Conservation (phyloP, 2,113 vertebrate species). For the Pungitius pungitius region DNA sequence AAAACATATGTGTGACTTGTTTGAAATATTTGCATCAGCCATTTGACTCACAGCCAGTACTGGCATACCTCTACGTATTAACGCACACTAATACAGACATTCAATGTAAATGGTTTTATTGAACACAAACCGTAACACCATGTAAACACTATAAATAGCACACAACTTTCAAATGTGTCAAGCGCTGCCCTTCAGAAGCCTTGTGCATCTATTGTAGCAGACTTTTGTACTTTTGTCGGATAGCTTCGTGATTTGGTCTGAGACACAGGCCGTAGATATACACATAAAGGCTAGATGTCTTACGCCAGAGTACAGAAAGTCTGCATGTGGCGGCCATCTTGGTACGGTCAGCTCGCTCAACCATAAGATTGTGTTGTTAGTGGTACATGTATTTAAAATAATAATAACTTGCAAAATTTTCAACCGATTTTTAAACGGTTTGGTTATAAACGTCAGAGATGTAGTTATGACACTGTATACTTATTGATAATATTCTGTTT, state of each 20-base stretch:
- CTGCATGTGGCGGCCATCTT: too few species aligned
- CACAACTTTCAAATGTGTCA: constrained; percentile 54
- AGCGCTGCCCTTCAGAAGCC: constrained; percentile 56
- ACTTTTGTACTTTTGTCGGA: constrained; percentile 63
- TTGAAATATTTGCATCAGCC: constrained; percentile 32
- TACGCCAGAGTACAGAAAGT: too few species aligned
- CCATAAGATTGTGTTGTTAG: too few species aligned
- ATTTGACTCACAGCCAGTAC: constrained; percentile 54
- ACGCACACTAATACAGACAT: constrained; percentile 57
- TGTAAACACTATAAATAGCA: constrained; percentile 47
- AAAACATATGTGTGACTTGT: neutral
- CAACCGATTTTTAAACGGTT: too few species aligned
- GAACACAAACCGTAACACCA: constrained; percentile 43
- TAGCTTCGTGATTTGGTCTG: constrained; percentile 51
- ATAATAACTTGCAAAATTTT: too few species aligned
- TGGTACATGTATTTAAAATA: too few species aligned
- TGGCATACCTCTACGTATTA: constrained; percentile 65
- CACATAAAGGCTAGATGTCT: too few species aligned
- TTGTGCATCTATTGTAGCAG: constrained; percentile 71
- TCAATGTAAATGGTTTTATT: constrained; percentile 58
- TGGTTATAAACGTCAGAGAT: too few species aligned
- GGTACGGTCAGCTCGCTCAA: too few species aligned
- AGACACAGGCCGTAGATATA: constrained; percentile 23
- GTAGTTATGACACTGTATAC: too few species aligned
- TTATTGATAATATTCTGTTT: too few species aligned